Conservation (phyloP, 2,797 vertebrate genomes). For the Spinus pinus region DNA sequence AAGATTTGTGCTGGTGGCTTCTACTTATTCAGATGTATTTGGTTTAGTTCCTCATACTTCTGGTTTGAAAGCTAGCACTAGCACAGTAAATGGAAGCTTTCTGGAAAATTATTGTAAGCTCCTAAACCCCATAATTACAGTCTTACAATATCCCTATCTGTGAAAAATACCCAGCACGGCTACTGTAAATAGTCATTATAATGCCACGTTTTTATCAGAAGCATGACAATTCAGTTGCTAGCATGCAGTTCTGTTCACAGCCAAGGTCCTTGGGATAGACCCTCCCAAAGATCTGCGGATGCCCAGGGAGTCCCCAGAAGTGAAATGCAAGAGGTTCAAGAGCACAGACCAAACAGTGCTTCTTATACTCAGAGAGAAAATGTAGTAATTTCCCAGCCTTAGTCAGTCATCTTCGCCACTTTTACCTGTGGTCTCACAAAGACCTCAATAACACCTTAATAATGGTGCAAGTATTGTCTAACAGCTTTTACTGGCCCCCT, state of each 20-base stretch:
- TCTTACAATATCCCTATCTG: background rate
- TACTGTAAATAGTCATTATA: background rate
- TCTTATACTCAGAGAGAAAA: background rate
- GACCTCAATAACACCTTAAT: background rate
- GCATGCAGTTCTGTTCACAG: background rate
- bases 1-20: background rate
- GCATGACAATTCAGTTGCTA: background rate
- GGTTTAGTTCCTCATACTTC: background rate
- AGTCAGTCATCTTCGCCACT: background rate
- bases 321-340: background rate
- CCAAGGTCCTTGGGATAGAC: background rate
- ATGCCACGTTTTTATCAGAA: background rate
- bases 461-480: background rate
- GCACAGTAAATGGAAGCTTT: background rate
- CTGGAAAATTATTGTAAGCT: background rate
- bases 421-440: background rate
- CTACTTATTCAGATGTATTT: background rate
- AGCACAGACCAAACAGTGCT: background rate
- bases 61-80: background rate
- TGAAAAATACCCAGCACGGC: background rate
- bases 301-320: background rate
- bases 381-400: background rate
- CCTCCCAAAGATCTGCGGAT: background rate
- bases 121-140: background rate
- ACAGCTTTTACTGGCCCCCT: background rate